Evolutionary conservation across 2,888 invertebrate species (phyloP).

Genomic region (Meliscaeva auricollis): DNA sequence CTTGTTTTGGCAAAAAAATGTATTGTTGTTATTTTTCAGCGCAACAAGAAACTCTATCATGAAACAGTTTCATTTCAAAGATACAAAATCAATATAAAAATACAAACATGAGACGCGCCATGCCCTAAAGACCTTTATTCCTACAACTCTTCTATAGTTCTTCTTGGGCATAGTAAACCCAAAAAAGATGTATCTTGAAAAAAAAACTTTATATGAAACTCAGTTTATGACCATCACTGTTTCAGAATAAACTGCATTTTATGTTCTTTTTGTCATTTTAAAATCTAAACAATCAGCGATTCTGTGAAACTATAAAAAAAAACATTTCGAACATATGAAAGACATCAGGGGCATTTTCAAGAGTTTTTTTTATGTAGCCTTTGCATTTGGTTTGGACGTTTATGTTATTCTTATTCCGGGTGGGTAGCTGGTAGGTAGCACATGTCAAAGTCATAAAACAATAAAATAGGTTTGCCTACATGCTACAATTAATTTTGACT

Average conservation of each 20-base stretch:
- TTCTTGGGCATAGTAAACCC: neutral
- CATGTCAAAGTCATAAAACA: constrained; percentile 35
- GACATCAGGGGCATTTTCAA: constrained; percentile 46
- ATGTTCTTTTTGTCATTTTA: constrained; percentile 55
- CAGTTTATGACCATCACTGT: constrained; percentile 30
- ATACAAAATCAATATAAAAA: neutral
- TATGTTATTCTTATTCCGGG: constrained; percentile 18
- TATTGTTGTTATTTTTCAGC: neutral
- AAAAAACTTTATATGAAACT: neutral
- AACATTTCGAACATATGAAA: constrained; percentile 50
- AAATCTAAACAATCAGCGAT: constrained; percentile 64
- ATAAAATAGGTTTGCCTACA: constrained; percentile 10
- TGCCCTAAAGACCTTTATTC: constrained; percentile 17
- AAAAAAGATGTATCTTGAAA: neutral
- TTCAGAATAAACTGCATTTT: constrained; percentile 22
- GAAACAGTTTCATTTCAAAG: neutral
- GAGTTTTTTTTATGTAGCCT: constrained; percentile 11
- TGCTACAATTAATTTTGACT: constrained; percentile 19
- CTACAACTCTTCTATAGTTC: neutral
- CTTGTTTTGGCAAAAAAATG: neutral
- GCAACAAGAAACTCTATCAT: too few species aligned
- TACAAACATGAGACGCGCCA: neutral
- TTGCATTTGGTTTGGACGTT: neutral
- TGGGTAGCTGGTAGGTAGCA: constrained; percentile 27
- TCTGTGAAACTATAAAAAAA: constrained; percentile 70